Conservation (phyloP, 2,113 vertebrate species). For the Gavia stellata region DNA sequence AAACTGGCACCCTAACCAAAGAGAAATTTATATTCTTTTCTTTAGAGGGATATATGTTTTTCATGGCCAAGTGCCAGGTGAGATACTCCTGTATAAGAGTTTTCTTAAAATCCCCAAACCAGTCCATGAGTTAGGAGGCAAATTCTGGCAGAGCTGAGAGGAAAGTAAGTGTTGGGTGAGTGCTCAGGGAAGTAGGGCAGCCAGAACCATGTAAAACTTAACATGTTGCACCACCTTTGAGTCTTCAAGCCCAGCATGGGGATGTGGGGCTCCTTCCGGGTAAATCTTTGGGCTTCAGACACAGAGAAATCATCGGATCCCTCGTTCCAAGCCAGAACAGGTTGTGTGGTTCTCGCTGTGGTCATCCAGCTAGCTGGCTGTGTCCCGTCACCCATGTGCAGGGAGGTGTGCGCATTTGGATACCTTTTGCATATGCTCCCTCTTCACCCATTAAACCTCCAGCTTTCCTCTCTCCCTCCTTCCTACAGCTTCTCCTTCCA, state of each 20-base stretch:
- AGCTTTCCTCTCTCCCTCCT: neutral
- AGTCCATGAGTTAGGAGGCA: neutral
- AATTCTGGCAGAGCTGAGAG: neutral
- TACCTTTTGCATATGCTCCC: neutral
- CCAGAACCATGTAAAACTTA: neutral
- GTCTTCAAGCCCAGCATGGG: neutral
- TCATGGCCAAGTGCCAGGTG: neutral
- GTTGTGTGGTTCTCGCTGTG: neutral
- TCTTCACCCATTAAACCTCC: neutral
- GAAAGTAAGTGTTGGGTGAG: neutral
- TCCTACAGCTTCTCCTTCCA: neutral
- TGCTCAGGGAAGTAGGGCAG: neutral
- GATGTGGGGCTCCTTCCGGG: neutral
- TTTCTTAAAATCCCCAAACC: neutral
- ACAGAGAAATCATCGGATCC: neutral
- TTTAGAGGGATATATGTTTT: neutral
- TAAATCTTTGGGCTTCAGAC: neutral
- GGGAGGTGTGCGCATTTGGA: neutral
- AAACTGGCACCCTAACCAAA: neutral
- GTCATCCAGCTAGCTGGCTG: neutral
- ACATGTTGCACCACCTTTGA: accelerated
- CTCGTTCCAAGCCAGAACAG: neutral
- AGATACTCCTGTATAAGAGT: neutral
- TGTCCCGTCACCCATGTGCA: accelerated
- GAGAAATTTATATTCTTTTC: neutral